Evolutionary conservation across 2,797 vertebrate genomes (phyloP), one percentile per base, ranked within the genome.

Genomic region (Myotis planiceps): DNA sequence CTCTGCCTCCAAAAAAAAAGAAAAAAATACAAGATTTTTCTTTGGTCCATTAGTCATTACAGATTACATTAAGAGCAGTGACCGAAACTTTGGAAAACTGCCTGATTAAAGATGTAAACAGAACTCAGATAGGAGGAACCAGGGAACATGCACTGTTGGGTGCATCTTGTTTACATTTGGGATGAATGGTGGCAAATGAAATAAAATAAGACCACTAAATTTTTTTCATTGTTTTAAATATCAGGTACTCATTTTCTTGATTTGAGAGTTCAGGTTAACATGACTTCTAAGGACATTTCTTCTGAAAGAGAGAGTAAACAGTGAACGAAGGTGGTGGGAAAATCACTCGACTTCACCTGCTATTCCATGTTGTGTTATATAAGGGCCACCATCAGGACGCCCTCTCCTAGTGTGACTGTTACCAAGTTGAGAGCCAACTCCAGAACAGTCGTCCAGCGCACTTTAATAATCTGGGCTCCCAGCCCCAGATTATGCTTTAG

Each of bases 391-490:
- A 37, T 90, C 68, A 80, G 80, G 92, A 92, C 1, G 13, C 97
- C 95, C 97, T 92, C 75, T 97, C 92, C 94, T 80, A 89, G 90
- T 94, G 96, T 97, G 96, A 96, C 80, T 66, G 45, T 47, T 47
- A 32, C 1, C 9, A 8, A 92, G 95, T 53, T 92, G 94, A 94
- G 94, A 96, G 74, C 97, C 96, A 93, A 83, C 65, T 97, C 80
- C 79, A 96, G 96, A 86, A 96, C 96, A 90, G 97, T 98, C 98
- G 98, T 98, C 99, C 97, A 98, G 99, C 99, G 99, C 99, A 99
- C 99, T 99, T 99, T 99, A 99, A 98, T 99, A 86, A 97, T 97
- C 97, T 96, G 97, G 97, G 89, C 92, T 72, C n/a, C 21, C 74
- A 37, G 84, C 55, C 63, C 96, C 97, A 96, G 97, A 49, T 97